These are phyloP conservation scores for Indicator indicator DNA, from an alignment of 2,113 vertebrate species.

Conservation along the genomic window DNA sequence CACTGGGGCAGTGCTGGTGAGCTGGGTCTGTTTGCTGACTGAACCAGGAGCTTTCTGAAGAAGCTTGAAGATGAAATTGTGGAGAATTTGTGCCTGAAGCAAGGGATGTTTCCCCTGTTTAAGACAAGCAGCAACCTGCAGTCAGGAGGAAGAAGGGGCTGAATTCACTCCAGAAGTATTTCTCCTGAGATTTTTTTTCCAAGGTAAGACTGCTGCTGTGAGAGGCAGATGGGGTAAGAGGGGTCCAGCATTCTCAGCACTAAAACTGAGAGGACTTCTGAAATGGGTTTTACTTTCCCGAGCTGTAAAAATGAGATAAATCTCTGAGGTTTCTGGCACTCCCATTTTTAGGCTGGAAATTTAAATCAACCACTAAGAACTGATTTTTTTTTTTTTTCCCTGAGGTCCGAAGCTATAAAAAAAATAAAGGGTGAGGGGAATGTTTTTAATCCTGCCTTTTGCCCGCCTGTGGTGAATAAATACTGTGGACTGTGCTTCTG, in stretches of 20 bases:
- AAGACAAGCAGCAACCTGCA: constrained; percentile 75
- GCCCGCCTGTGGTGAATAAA: not conserved
- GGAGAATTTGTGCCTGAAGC: constrained; percentile 73
- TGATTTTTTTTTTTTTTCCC: not conserved
- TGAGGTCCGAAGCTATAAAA: not conserved
- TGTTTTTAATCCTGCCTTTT: not conserved
- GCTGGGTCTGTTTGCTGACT: not conserved
- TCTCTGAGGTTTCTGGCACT: not conserved
- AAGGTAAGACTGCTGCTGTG: constrained; percentile 60
- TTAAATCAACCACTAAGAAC: not conserved
- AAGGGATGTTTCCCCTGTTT: constrained; percentile 61
- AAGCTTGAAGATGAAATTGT: constrained; percentile 30
- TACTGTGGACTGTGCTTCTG: not conserved
- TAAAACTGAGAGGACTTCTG: not conserved
- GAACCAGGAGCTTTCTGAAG: constrained; percentile 32
- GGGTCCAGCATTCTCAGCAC: not conserved
- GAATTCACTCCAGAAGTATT: constrained; percentile 7
- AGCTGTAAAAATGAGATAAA: not conserved
- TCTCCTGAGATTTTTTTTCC: not conserved
- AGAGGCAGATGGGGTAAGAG: not conserved
- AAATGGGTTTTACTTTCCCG: not conserved
- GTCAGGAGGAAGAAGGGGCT: constrained; percentile 36
- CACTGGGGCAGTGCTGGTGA: constrained; percentile 30
- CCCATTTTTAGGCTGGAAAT: not conserved
- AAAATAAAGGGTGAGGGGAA: not conserved